Conservation (phyloP, 2,797 vertebrate genomes). For the Sciaenops ocellatus region DNA sequence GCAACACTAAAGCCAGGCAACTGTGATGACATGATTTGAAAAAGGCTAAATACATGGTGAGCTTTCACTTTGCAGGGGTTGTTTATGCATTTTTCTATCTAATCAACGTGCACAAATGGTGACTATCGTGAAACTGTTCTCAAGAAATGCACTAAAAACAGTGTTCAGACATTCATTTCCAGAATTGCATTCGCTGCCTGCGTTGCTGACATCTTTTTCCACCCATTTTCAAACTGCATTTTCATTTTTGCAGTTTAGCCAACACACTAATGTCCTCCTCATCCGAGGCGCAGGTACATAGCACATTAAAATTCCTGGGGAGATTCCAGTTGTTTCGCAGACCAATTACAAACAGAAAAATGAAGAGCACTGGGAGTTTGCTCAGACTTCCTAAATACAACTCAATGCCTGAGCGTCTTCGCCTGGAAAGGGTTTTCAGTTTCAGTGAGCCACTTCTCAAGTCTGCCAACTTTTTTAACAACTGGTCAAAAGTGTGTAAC, state of each 20-base stretch:
- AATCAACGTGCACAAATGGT: not conserved
- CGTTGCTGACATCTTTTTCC: slow-evolving; percentile 43
- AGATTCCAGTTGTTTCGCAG: slow-evolving; percentile 52
- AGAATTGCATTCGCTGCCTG: slow-evolving; percentile 29
- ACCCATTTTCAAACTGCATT: slow-evolving; percentile 46
- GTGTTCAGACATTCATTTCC: slow-evolving; percentile 31
- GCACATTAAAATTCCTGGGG: slow-evolving; percentile 48
- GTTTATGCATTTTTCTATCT: not conserved
- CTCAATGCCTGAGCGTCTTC: not conserved
- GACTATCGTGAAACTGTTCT: slow-evolving; percentile 26
- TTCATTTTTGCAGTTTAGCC: slow-evolving; percentile 31
- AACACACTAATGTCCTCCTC: slow-evolving; percentile 20
- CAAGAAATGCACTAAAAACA: slow-evolving; percentile 23
- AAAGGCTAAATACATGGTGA: slow-evolving; percentile 1
- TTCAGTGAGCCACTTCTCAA: slow-evolving; percentile 26
- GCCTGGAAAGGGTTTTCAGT: slow-evolving; percentile 17
- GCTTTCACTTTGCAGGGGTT: not conserved
- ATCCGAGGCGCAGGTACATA: slow-evolving; percentile 47
- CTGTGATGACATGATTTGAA: slow-evolving; percentile 22
- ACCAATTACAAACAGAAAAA: slow-evolving; percentile 45
- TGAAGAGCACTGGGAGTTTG: slow-evolving; percentile 29
- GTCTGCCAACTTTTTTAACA: slow-evolving; percentile 40
- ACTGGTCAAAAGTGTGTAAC: slow-evolving; percentile 38
- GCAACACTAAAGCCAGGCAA: slow-evolving; percentile 14
- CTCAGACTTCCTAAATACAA: slow-evolving; percentile 37